phyloP scores from a whole-genome alignment of 2,888 invertebrate genomes.

The Terebella lapidaria region DNA sequence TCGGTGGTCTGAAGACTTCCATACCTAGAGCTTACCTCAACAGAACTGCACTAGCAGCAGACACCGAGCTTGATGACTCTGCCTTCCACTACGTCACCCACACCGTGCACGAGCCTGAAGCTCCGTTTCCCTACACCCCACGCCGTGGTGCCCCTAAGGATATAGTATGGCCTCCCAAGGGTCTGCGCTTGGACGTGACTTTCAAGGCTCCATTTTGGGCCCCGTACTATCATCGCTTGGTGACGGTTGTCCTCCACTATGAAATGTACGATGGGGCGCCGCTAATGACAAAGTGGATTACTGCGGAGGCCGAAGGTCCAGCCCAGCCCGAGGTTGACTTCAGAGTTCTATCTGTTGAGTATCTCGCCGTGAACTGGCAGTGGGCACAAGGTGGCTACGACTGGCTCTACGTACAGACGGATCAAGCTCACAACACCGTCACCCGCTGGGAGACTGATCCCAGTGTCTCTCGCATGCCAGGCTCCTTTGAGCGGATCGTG shows the following conservation, averaged over 20 bases:
- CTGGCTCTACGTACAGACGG: conserved; percentile 22
- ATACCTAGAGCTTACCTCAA: conserved; percentile 23
- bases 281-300: conserved; percentile 24
- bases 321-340: conserved; percentile 11
- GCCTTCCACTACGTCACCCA: conserved; percentile 21
- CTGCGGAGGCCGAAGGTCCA: not conserved
- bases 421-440: conserved; percentile 22
- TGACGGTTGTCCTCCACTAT: conserved; percentile 22
- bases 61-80: conserved; percentile 7
- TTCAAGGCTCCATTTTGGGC: conserved; percentile 19
- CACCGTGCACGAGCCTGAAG: conserved; percentile 9
- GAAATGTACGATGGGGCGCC: conserved; percentile 28
- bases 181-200: conserved; percentile 16
- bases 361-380: conserved; percentile 23
- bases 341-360: conserved; percentile 18
- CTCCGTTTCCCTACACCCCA: conserved; percentile 22
- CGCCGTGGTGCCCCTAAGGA: conserved; percentile 19
- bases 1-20: conserved; percentile 17
- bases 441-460: conserved; percentile 21
- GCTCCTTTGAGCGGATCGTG: conserved; percentile 20
- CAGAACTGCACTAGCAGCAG: conserved; percentile 15
- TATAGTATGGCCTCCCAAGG: conserved; percentile 26
- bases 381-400: conserved; percentile 17
- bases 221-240: conserved; percentile 15
- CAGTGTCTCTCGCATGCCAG: conserved; percentile 17